Conservation (phyloP, 1,140 invertebrate species). For the Harpegnathos saltator region DNA sequence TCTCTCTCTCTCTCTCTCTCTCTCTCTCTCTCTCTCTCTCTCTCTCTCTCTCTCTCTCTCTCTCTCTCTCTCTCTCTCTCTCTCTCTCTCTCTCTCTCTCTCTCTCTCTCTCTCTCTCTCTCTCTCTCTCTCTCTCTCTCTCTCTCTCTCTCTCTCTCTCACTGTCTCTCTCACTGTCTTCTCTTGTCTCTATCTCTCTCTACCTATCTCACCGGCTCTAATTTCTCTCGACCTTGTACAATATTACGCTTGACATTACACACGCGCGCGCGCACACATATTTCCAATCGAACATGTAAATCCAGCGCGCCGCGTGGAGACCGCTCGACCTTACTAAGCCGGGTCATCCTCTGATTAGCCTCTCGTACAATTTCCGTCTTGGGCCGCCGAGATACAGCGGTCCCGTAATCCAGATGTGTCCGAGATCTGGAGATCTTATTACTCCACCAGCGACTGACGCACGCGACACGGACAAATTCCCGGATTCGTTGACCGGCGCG, state of each 20-base stretch:
- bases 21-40: not conserved
- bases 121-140: not conserved
- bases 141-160: not conserved
- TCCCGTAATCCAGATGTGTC: slow-evolving; percentile 41
- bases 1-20: not conserved
- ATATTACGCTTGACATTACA: not conserved
- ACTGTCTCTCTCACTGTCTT: too few species aligned
- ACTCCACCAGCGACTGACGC: slow-evolving; percentile 6
- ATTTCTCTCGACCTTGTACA: slow-evolving; percentile 9
- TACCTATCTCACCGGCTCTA: not conserved
- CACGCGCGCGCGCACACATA: not conserved
- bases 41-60: not conserved
- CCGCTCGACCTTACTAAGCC: slow-evolving; percentile 33
- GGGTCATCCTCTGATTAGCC: slow-evolving; percentile 41
- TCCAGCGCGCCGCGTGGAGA: slow-evolving; percentile 11
- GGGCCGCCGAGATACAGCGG: not conserved
- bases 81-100: not conserved
- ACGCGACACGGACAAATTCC: not conserved
- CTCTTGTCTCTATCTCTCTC: not conserved
- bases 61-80: not conserved
- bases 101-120: not conserved
- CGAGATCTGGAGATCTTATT: slow-evolving; percentile 22
- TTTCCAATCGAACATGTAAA: slow-evolving; percentile 53
- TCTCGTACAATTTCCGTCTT: slow-evolving; percentile 40
- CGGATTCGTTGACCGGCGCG: not conserved